Percentiles rank a stretch among this genome's conserved stretches.
Evolutionary conservation across 30 jellyfish, hydroid and myxozoan species (phyloP).

Genomic region (Hydractinia symbiolongicarpus): DNA sequence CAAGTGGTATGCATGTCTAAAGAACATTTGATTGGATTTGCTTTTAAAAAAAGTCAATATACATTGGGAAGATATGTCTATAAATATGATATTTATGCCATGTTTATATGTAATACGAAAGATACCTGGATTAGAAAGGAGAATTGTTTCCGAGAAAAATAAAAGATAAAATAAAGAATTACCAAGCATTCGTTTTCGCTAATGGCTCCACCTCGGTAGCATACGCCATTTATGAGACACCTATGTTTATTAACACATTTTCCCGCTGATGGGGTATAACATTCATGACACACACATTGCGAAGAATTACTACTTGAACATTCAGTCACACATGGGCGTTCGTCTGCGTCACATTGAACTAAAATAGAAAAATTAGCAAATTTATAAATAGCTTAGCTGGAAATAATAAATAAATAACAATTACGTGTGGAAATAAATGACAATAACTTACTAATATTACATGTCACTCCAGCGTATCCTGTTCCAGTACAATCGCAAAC

Average conservation of each 20-base stretch:
- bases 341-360: too few species aligned
- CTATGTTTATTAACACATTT: not conserved
- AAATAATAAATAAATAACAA: too few species aligned
- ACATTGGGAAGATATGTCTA: too few species aligned
- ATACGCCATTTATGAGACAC: not conserved
- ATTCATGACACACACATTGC: not conserved
- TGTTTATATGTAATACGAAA: too few species aligned
- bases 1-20: not conserved
- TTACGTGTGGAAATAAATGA: not conserved
- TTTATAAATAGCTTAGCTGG: too few species aligned
- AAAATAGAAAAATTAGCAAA: too few species aligned
- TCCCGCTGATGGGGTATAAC: not conserved
- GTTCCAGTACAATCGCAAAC: not conserved
- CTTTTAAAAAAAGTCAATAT: too few species aligned
- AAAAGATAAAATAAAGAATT: not conserved
- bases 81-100: too few species aligned
- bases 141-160: not conserved
- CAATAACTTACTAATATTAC: not conserved
- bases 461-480: not conserved
- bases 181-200: not conserved
- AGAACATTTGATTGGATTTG: not conserved
- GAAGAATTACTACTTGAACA: too few species aligned
- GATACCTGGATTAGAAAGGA: too few species aligned
- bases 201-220: not conserved
- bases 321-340: too few species aligned